Percentiles rank a stretch among this genome's conserved stretches.
Evolutionary conservation across 2,888 invertebrate species (phyloP).

Genomic region (Unio delphinus): DNA sequence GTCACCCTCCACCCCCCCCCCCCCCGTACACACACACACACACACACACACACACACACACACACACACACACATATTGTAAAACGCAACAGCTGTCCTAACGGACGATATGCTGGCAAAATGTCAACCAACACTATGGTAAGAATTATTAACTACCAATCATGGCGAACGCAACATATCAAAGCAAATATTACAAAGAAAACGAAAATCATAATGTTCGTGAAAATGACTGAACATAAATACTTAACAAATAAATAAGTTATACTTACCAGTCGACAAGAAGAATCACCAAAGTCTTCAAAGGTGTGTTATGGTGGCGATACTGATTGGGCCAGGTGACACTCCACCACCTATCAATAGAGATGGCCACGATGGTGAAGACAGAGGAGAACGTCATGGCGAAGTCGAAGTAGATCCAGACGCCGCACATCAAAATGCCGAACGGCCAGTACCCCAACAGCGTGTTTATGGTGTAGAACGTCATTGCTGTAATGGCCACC

Average conservation of each 20-base stretch:
- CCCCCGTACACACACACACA: too few species aligned
- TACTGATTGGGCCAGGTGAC: constrained; percentile 54
- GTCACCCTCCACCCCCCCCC: too few species aligned
- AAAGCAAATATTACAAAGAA: too few species aligned
- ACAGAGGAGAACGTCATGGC: constrained; percentile 68
- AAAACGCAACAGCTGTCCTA: too few species aligned
- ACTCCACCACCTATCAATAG: constrained; percentile 57
- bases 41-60: too few species aligned
- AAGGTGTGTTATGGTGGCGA: constrained; percentile 36
- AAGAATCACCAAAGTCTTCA: constrained; percentile 33
- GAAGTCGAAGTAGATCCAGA: constrained; percentile 69
- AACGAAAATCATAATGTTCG: neutral
- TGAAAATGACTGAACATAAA: neutral
- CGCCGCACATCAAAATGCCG: constrained; percentile 57
- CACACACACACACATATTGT: too few species aligned
- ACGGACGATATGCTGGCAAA: too few species aligned
- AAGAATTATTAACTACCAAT: too few species aligned
- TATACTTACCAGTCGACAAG: constrained; percentile 43
- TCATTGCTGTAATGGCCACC: constrained; percentile 65
- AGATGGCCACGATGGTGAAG: constrained; percentile 65
- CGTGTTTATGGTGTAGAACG: constrained; percentile 61
- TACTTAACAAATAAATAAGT: neutral
- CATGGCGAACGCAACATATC: too few species aligned
- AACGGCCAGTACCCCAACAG: constrained; percentile 67
- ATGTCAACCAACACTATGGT: too few species aligned